Evolutionary conservation across 1,140 invertebrate genomes (phyloP).

Genomic region (Apis dorsata): DNA sequence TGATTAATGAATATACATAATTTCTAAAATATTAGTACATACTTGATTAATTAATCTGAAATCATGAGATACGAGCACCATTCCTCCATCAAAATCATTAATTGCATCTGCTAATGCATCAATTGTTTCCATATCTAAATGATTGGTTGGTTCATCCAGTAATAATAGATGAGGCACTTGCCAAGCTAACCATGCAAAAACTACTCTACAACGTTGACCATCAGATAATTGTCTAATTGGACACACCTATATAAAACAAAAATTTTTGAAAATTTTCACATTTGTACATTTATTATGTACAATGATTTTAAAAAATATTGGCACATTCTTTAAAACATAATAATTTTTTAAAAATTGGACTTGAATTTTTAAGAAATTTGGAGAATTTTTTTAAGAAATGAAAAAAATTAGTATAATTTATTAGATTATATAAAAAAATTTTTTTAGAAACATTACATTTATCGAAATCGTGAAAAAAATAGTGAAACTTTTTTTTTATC

Average conservation of each 20-base stretch:
- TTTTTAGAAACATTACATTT: no score
- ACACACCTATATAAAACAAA: conserved; percentile 85
- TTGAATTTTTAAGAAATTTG: no score
- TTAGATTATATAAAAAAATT: no score
- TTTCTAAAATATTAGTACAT: conserved; percentile 58
- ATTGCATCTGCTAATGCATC: conserved; percentile 98
- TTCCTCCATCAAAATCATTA: conserved; percentile 98
- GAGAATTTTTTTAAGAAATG: no score
- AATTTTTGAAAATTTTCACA: not conserved
- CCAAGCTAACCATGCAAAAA: conserved; percentile 98
- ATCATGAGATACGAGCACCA: conserved; percentile 98
- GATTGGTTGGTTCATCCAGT: conserved; percentile 99
- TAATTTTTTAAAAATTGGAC: no score
- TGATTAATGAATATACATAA: not conserved
- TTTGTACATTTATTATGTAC: no score
- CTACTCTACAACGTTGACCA: conserved; percentile 98
- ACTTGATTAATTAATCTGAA: conserved; percentile 99
- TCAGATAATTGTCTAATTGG: conserved; percentile 98
- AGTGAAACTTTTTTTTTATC: no score
- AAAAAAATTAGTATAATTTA: no score
- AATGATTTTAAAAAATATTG: no score
- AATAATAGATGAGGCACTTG: conserved; percentile 96
- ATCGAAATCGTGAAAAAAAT: no score
- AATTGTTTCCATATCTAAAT: conserved; percentile 99
- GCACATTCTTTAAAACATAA: no score